Evolutionary conservation across 2,888 invertebrate genomes (phyloP), one percentile per base, ranked within the genome.

Genomic region (Rhagophthalmus giganteus): DNA sequence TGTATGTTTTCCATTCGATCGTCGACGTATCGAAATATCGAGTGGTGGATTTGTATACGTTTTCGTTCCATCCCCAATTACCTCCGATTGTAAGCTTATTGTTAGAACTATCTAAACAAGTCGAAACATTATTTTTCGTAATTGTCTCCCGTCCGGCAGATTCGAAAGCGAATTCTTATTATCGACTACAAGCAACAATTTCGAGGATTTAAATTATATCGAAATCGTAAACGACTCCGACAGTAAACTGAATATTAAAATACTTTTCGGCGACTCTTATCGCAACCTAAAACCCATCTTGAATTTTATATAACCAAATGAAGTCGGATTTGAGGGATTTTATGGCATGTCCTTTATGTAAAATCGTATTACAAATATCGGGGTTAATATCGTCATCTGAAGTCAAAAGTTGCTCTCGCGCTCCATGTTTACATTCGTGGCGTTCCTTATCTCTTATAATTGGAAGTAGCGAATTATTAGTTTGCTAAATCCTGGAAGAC

Each of bases 381-480:
- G 26, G 35, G 35, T 49, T 49, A 49, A 49, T 42, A 42, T 42
- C n/a, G 42, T 41, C 42, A 42, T 49, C 32, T 42, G 41, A 49
- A 49, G 42, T 49, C 42, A 42, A 24, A 37, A 35, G 24, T 41
- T 37, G 37, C 28, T 16, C 27, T 31, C 37, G 2, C 25, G 26
- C 31, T 49, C 25, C 31, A 35, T 50, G 42, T 50, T 50, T 44
- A 50, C 34, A 40, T 42, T 42, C 44, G 20, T 15, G 26, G 32
- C 14, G 50, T 25, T 35, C 30, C 50, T 50, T 50, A 50, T 50
- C 50, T 50, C 32, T 44, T 38, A 50, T 49, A 50, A 50, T 42
- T 50, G 50, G 50, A 50, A 38, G 50, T 44, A 33, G 39, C 44
- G 47, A 52, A 54, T 54, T 51, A 55, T 57, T 57, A 57, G 54